Evolutionary conservation across 2,113 vertebrate species (phyloP), one percentile per base, ranked within the genome.

Genomic region (Podocnemis expansa): DNA sequence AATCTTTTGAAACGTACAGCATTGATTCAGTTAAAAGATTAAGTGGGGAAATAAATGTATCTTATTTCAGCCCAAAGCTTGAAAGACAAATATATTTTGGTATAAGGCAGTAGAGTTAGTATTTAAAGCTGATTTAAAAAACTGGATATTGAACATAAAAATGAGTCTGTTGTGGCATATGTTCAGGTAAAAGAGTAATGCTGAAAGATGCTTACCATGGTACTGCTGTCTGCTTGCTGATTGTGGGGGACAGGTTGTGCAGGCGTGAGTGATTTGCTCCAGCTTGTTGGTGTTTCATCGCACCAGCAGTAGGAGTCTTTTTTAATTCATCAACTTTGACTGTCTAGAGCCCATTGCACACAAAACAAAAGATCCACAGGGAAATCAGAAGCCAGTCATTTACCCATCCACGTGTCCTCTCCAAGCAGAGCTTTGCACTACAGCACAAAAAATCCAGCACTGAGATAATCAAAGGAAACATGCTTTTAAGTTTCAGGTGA

Each of bases 121-220:
- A 73, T 93, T 93, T 96, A 91, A 73, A 85, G 89, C 86, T 90
- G 88, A 87, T 9, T 82, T 87, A 76, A 52, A 87, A 80, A 87
- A 13, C 49, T 87, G 79, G 49, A 10, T 73, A 52, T 52, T 92
- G 79, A 49, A 25, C 79, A 58, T 82, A 94, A 92, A 14, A 4
- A 78, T 80, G 82, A 38, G 5, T 88, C 85, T 93, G 83, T 94
- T 85, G 55, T 52, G 0, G 34, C 22, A 38, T 96, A 91, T 90
- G 94, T 94, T 92, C 67, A 38, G 21, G 45, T 78, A 82, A 85
- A 92, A 29, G 6, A 51, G 52, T 3, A 25, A 76, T 52, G 29
- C 55, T 10, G n/a, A 81, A 84, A 41, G 87, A 67, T 45, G 47
- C 45, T 97, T 83, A 93, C 94, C 95, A 89, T 90, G 73, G 34